Evolutionary conservation across 2,888 invertebrate genomes (phyloP), one percentile per base, ranked within the genome.

Genomic region (Napeogenes sylphis): DNA sequence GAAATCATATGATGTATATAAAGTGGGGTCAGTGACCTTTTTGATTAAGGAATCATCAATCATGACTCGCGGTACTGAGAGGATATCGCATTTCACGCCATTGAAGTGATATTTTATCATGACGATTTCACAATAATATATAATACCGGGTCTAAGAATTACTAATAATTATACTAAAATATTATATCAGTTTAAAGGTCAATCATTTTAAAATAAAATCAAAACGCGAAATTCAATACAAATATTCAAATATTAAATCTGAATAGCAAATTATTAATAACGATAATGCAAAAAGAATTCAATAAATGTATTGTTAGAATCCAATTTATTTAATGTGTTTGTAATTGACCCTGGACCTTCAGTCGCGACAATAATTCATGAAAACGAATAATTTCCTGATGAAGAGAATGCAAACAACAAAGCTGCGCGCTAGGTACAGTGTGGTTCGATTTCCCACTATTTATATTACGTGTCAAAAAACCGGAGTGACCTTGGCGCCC

Each of bases 41-140:
- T 79, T 87, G 86, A 88, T 88, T 87, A 85, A 87, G 83, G 84
- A 81, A 84, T 86, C 84, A 87, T 88, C 86, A 88, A 88, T 88
- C 88, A 86, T 82, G 78, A 79, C 79, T 77, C 72, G 78, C 75
- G 71, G 76, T 78, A 75, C 72, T 73, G 76, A 67, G 80, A 76
- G 78, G 71, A 80, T 84, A 85, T 87, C 82, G 74, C 77, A 78
- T 88, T 84, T 84, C 85, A 80, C 79, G 82, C 77, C 55, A 63
- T 63, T 65, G 57, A 63, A 63, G 61, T 65, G 21, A 61, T 65
- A 63, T 63, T 61, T 67, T 63, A 65, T 63, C 61, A 47, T 35
- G 62, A 57, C 4, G 47, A 47, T 14, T 47, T 47, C 47, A 47
- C 21, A 12, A n/a, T 47, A 47, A 38, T 6, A 38, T 38, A 38